phyloP scores from a whole-genome alignment of 2,797 vertebrate species.

The Lagocephalus sceleratus region DNA sequence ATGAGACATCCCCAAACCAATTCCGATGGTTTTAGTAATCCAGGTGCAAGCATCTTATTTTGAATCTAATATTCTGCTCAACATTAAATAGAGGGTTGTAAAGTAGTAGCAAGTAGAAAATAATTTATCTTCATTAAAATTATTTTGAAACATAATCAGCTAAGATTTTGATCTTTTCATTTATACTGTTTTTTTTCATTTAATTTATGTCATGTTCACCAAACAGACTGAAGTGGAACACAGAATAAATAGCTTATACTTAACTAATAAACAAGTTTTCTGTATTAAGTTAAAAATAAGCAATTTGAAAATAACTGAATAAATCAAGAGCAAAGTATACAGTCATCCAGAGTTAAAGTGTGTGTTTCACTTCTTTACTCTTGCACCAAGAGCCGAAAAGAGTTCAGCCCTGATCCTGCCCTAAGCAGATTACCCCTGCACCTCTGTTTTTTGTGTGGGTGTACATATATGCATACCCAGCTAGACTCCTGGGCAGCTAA shows the following conservation, averaged over 20 bases:
- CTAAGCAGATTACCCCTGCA: constrained; percentile 32
- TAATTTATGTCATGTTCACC: not conserved
- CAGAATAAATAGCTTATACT: not conserved
- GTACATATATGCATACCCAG: constrained; percentile 15
- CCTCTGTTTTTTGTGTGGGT: constrained; percentile 37
- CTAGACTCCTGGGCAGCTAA: constrained; percentile 39
- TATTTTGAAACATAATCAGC: too few species aligned
- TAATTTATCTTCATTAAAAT: too few species aligned
- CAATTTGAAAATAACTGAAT: constrained; percentile 9
- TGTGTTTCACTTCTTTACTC: constrained; percentile 54
- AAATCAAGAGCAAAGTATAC: constrained; percentile 12
- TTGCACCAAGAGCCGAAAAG: constrained; percentile 29
- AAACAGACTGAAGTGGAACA: not conserved
- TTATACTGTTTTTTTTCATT: not conserved
- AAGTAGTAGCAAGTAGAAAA: too few species aligned
- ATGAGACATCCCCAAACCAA: not conserved
- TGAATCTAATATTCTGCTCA: too few species aligned
- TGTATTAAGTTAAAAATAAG: not conserved
- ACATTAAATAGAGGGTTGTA: too few species aligned
- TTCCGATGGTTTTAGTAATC: not conserved
- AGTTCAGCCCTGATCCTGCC: constrained; percentile 61
- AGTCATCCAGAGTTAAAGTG: constrained; percentile 42
- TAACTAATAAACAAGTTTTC: not conserved
- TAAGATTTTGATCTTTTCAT: too few species aligned
- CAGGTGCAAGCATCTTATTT: too few species aligned